Evolutionary conservation across 2,113 vertebrate genomes (phyloP).

Genomic region (Falco punctatus): DNA sequence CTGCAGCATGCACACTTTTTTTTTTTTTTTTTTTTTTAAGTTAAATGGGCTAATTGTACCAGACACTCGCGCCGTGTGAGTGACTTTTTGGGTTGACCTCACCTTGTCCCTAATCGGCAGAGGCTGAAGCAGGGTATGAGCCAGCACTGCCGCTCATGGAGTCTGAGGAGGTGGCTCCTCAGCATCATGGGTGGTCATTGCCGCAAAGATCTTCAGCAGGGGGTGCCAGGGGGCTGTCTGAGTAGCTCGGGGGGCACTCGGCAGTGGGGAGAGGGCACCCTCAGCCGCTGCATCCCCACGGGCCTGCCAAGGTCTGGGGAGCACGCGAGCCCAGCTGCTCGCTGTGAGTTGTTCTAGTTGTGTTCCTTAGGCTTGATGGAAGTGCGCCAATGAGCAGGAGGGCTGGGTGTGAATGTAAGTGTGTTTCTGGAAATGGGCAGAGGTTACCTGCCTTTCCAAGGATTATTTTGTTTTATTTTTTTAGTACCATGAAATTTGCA

Average conservation of each 20-base stretch:
- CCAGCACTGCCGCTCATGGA: rapidly evolving
- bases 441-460: not conserved
- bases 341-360: not conserved
- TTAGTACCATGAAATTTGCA: not conserved
- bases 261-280: not conserved
- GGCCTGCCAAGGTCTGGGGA: not conserved
- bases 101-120: not conserved
- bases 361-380: not conserved
- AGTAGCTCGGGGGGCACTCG: not conserved
- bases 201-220: rapidly evolving
- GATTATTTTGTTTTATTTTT: not conserved
- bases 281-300: rapidly evolving
- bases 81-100: not conserved
- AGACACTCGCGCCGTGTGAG: rapidly evolving
- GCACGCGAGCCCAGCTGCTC: rapidly evolving
- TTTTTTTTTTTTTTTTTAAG: not conserved
- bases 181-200: rapidly evolving
- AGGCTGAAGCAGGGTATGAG: rapidly evolving
- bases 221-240: not conserved
- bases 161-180: rapidly evolving
- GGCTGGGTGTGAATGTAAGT: rapidly evolving
- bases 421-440: not conserved
- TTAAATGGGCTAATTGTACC: not conserved
- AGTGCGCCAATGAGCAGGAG: not conserved
- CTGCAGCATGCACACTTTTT: not conserved